These are phyloP conservation scores for Tinea pellionella DNA, from an alignment of 2,888 invertebrate species.

Conservation along the genomic window DNA sequence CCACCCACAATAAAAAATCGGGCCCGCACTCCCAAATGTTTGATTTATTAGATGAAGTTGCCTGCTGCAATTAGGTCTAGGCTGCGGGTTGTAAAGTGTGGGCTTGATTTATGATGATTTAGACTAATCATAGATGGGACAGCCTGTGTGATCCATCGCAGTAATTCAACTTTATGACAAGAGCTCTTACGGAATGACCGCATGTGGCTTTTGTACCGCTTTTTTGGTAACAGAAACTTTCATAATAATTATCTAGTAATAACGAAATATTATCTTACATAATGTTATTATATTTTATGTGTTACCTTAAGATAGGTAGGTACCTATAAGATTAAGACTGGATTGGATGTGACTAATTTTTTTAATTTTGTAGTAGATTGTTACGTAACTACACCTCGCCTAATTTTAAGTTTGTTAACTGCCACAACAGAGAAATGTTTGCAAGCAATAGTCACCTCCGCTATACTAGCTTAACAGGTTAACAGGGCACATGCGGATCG, in stretches of 20 bases:
- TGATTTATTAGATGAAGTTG: constrained; percentile 50
- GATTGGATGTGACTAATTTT: no score
- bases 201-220: constrained; percentile 33
- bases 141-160: constrained; percentile 46
- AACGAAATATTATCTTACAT: not conserved
- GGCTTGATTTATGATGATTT: constrained; percentile 65
- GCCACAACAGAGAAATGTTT: no score
- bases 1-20: constrained; percentile 32
- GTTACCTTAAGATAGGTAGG: not conserved
- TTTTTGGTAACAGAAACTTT: constrained; percentile 13
- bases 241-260: not conserved
- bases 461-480: no score
- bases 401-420: no score
- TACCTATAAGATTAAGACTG: no score
- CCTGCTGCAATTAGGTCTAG: constrained; percentile 54
- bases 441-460: no score
- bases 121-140: constrained; percentile 46
- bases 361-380: no score
- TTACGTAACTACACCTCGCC: no score
- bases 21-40: constrained; percentile 53
- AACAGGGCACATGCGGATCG: no score
- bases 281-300: not conserved
- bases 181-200: constrained; percentile 35
- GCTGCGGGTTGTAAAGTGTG: constrained; percentile 49
- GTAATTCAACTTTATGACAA: constrained; percentile 56